Percentiles rank a stretch among this genome's conserved stretches.
Conservation (phyloP, 1,140 invertebrate genomes). For the Metaphire vulgaris region DNA sequence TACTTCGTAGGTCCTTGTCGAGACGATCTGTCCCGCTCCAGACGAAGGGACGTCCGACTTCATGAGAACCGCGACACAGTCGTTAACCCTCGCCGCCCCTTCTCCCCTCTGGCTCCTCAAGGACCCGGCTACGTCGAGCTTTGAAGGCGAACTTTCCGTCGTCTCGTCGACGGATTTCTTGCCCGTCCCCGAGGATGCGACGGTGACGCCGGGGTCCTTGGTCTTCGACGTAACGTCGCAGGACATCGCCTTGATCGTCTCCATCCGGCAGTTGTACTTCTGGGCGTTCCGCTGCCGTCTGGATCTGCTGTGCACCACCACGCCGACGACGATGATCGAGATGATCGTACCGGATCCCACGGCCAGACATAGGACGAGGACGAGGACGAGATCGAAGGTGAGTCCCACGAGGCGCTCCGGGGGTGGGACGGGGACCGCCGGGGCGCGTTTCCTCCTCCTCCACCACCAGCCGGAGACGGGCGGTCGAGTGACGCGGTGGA, state of each 20-base stretch:
- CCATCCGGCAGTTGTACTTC: background rate
- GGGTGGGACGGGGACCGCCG: background rate
- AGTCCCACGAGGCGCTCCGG: background rate
- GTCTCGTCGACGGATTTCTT: background rate
- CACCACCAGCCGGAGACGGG: background rate
- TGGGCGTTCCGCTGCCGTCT: background rate
- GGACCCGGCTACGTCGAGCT: background rate
- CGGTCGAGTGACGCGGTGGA: background rate
- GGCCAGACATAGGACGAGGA: background rate
- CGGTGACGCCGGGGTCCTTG: background rate
- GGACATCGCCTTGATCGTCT: background rate
- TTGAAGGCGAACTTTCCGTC: too few species aligned
- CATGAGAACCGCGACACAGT: background rate
- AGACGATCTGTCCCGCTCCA: background rate
- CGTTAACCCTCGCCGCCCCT: too few species aligned
- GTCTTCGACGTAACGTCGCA: background rate
- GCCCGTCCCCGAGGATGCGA: background rate
- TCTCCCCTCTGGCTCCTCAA: too few species aligned
- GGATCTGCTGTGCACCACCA: background rate
- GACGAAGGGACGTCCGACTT: too few species aligned
- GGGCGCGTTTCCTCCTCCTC: background rate
- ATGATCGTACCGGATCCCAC: background rate
- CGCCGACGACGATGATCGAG: background rate
- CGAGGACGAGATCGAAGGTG: background rate
- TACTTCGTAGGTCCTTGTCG: background rate